Base-by-base conservation (phyloP, 2,888 invertebrate species). In the Macrosiphum euphorbiae region DNA sequence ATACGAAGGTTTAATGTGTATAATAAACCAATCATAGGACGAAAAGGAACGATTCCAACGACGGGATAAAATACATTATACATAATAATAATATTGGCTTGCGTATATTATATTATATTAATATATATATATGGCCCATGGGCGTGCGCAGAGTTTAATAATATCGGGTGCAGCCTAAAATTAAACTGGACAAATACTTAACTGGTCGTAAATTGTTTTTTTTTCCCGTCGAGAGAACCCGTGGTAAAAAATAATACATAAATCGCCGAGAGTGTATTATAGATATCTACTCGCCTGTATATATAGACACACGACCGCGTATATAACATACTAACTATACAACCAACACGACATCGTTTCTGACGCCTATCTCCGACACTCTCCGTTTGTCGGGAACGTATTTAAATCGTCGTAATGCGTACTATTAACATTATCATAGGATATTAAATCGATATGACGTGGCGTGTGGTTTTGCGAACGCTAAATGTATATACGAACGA, bases 111-210 rank as follows among this genome's bases (percentile, higher is more conserved):
- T 78, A 78, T 35, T 35, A 78, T 58, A 26, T 55, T 85, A 58
- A 44, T 44, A 44, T 58, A 58, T 58, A 58, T 78, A 35, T 41
- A 78, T 78, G 78, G 78, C 52, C 20, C 47, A 24, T 10, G 88
- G 20, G 88, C 35, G 87, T 86, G 86, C 44, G 86, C 47, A 5
- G 78, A 78, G 78, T 35, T 78, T 78, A 78, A 78, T 78, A 78
- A 78, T 78, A 78, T 78, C 78, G 35, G 35, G 78, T 78, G 78
- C 78, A 78, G 78, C 78, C 35, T 78, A 41, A 78, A 78, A 78
- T 78, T 78, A 78, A 35, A 78, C 78, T 78, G 78, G 35, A 78
- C 78, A 78, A 78, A 78, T 78, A 78, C 78, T 78, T 78, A 35
- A 78, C 78, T 78, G 35, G 35, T 78, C 78, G 20, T 78, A 78